These are phyloP conservation scores for Microtus richardsoni DNA, from an alignment of 2,113 vertebrate species.

Conservation along the genomic window DNA sequence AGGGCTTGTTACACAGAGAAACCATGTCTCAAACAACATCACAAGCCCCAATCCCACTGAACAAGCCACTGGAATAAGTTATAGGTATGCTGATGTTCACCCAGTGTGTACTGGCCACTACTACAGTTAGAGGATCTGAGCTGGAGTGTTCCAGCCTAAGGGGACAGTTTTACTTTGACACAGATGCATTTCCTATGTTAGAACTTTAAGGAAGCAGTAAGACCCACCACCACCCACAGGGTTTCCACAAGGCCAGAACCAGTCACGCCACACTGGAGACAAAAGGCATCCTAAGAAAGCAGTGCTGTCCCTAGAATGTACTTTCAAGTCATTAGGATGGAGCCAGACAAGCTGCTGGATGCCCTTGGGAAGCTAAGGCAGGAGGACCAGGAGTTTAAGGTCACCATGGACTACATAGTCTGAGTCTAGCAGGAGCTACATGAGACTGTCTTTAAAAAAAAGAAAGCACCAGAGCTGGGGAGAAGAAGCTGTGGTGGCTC, in stretches of 20 bases:
- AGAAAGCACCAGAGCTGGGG: too few species aligned
- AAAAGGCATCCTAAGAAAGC: neutral
- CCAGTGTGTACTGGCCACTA: neutral
- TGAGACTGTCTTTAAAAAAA: neutral
- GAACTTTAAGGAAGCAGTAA: neutral
- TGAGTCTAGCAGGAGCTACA: neutral
- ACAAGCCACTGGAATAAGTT: neutral
- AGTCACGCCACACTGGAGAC: too few species aligned
- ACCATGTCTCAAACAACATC: neutral
- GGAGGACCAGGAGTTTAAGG: neutral
- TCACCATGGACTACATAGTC: neutral
- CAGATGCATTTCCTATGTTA: neutral
- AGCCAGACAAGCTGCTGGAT: neutral
- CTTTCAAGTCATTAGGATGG: neutral
- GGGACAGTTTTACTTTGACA: neutral
- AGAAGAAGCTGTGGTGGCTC: neutral
- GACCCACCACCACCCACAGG: neutral
- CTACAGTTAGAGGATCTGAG: neutral
- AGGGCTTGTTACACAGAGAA: neutral
- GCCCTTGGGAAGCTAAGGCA: neutral
- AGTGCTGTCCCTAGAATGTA: neutral
- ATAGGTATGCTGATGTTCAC: neutral
- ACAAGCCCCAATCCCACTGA: neutral
- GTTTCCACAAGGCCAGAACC: neutral
- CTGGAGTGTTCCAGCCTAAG: neutral